Percentiles rank a stretch among this genome's conserved stretches.
Evolutionary conservation across 2,113 vertebrate species (phyloP).

Genomic region (Hippocampus comes): DNA sequence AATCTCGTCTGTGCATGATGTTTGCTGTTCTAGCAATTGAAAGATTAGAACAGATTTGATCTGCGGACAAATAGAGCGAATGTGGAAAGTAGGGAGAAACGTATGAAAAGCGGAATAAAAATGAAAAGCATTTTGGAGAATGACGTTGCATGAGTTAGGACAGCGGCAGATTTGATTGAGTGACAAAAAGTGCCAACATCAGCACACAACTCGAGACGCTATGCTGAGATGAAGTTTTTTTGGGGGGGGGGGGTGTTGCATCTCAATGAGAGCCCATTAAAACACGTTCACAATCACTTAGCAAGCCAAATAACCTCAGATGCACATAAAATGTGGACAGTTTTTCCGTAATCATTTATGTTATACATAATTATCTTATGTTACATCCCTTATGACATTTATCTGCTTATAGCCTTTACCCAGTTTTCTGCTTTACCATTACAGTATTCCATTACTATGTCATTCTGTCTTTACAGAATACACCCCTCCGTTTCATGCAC

Average conservation of each 20-base stretch:
- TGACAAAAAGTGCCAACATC: not conserved
- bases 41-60: not conserved
- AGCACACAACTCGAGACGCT: not conserved
- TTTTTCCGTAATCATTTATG: not conserved
- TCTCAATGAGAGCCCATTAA: too few species aligned
- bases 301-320: not conserved
- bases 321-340: too few species aligned
- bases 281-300: not conserved
- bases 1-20: not conserved
- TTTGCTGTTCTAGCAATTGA: not conserved
- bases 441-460: not conserved
- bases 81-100: not conserved
- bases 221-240: not conserved
- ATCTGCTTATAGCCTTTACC: not conserved
- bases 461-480: not conserved
- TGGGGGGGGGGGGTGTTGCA: not conserved
- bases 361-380: not conserved
- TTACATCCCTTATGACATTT: too few species aligned
- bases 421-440: not conserved
- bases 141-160: not conserved
- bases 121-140: not conserved
- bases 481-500: not conserved
- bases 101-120: not conserved
- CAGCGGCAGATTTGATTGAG: not conserved
- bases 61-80: not conserved